A percentile compares a stretch with the other conserved stretches of the same genome.
Conservation (phyloP, 2,888 invertebrate genomes). For the Thecophora atra region DNA sequence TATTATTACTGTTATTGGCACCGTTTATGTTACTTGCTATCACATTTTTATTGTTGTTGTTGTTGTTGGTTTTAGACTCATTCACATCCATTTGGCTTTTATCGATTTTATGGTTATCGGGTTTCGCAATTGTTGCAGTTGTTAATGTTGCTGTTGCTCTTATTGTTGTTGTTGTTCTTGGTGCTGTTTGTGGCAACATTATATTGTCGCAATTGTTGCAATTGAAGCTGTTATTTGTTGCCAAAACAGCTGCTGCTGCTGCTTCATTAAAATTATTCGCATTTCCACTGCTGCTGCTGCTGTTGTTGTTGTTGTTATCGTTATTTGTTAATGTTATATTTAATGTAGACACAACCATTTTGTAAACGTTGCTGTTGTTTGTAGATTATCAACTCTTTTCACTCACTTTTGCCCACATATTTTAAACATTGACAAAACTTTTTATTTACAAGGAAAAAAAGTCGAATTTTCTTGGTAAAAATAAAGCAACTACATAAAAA, state of each 20-base stretch:
- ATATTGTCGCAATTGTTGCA: conserved; percentile 12
- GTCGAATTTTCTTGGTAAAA: neutral
- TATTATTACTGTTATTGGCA: conserved; percentile 44
- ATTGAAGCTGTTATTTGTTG: conserved; percentile 19
- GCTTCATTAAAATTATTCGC: conserved; percentile 22
- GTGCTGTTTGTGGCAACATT: conserved; percentile 13
- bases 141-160: conserved; percentile 22
- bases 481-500: neutral
- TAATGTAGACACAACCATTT: conserved; percentile 62
- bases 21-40: conserved; percentile 36
- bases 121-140: conserved; percentile 34
- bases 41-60: conserved; percentile 38
- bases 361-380: conserved; percentile 27
- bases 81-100: conserved; percentile 13
- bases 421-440: neutral
- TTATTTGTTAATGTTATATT: conserved; percentile 55
- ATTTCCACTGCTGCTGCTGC: conserved; percentile 15
- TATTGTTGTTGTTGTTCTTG: conserved; percentile 4
- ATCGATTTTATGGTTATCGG: neutral
- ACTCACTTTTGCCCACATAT: neutral
- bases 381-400: neutral
- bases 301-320: conserved; percentile 33
- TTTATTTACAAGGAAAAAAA: neutral
- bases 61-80: conserved; percentile 28
- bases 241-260: conserved; percentile 32